phyloP scores from a whole-genome alignment of 2,113 vertebrate species.

The Proteles cristata region DNA sequence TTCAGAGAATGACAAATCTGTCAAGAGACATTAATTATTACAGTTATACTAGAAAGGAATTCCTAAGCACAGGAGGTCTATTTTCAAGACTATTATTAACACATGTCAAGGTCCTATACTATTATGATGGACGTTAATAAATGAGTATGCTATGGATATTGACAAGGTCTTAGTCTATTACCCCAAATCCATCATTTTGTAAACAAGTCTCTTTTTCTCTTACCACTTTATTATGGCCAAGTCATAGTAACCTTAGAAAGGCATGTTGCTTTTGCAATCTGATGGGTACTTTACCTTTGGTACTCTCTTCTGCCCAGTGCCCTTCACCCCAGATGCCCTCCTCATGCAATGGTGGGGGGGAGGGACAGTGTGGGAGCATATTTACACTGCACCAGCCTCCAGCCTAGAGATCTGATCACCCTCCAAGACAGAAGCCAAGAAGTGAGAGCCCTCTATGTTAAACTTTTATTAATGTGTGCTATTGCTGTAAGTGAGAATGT shows the following conservation, averaged over 20 bases:
- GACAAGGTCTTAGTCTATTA: background rate
- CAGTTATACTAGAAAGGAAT: background rate
- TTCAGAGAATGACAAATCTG: background rate
- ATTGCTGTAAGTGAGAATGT: background rate
- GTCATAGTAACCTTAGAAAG: background rate
- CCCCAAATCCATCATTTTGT: background rate
- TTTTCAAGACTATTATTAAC: slow-evolving; percentile 50
- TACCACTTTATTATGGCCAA: background rate
- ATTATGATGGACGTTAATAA: slow-evolving; percentile 54
- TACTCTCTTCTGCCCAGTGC: background rate
- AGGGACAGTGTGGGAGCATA: background rate
- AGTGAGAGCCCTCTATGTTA: background rate
- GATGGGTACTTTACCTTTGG: background rate
- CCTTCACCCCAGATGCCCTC: background rate
- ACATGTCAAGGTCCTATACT: background rate
- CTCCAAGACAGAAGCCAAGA: background rate
- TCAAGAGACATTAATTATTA: slow-evolving; percentile 35
- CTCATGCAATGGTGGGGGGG: background rate
- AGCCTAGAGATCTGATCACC: background rate
- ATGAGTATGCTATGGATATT: background rate
- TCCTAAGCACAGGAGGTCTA: background rate
- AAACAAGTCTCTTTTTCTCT: background rate
- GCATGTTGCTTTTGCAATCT: background rate
- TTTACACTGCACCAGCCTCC: background rate
- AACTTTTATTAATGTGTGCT: background rate